These are phyloP conservation scores for Gracilinanus agilis DNA, from an alignment of 2,113 vertebrate genomes.

Conservation along the genomic window DNA sequence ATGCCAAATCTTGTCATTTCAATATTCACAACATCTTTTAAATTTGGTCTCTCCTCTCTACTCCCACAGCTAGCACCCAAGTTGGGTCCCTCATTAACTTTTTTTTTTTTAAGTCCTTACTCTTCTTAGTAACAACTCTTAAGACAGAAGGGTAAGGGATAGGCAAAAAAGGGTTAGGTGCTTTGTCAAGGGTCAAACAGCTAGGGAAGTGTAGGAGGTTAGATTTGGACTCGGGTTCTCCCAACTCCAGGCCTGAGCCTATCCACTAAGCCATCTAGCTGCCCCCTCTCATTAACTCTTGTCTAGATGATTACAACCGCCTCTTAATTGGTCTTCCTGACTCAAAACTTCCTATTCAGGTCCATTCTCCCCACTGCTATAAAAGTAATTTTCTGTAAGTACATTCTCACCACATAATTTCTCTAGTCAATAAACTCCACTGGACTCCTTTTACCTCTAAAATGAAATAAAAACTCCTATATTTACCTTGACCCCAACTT, in stretches of 20 bases:
- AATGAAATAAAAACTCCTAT: background rate
- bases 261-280: too few relatives aligned
- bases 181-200: too few relatives aligned
- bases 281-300: background rate
- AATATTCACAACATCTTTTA: background rate
- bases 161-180: too few relatives aligned
- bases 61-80: background rate
- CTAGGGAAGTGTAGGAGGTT: too few relatives aligned
- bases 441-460: background rate
- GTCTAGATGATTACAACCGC: background rate
- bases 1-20: background rate
- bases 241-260: too few relatives aligned
- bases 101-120: too few relatives aligned
- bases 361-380: background rate
- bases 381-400: background rate
- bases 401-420: background rate
- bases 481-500: background rate
- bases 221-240: too few relatives aligned
- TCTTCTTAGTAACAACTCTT: too few relatives aligned
- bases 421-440: background rate
- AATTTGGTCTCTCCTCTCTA: background rate
- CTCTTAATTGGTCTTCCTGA: background rate
- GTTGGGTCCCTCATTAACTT: background rate
- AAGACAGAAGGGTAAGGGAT: too few relatives aligned
- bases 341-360: background rate